Conservation (phyloP, 2,797 vertebrate genomes). For the Notoglanidium macrostoma region DNA sequence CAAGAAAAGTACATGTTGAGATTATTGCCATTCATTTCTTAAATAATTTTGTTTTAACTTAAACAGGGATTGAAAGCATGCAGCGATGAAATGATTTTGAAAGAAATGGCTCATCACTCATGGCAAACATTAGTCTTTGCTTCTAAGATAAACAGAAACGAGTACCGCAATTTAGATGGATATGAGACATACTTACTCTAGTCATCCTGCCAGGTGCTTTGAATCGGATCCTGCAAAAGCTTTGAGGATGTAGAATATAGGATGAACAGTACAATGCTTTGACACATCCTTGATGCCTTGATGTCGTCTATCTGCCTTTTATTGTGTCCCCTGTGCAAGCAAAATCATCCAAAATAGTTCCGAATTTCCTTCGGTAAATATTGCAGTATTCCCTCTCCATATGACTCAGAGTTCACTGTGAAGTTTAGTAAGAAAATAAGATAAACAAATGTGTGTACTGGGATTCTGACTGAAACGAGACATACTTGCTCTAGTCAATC, state of each 20-base stretch:
- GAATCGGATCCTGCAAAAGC: not conserved
- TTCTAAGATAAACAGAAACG: not conserved
- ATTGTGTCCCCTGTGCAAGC: not conserved
- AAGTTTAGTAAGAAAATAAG: not conserved
- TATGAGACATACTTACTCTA: not conserved
- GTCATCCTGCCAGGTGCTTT: not conserved
- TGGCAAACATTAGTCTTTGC: not conserved
- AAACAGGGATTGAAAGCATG: not conserved
- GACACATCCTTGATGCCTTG: not conserved
- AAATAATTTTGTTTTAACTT: not conserved
- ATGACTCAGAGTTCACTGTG: not conserved
- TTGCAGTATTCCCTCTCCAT: not conserved
- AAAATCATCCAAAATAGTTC: not conserved
- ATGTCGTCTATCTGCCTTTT: not conserved
- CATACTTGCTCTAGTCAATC: not conserved
- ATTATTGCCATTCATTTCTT: not conserved
- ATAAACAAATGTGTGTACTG: not conserved
- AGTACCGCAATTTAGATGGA: not conserved
- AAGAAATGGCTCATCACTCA: not conserved
- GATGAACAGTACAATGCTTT: not conserved
- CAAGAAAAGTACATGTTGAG: not conserved
- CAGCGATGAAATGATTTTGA: not conserved
- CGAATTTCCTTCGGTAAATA: not conserved
- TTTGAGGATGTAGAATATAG: not conserved
- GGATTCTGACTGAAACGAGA: constrained; percentile 1